Conservation (phyloP, 2,113 vertebrate species). For the Neofelis nebulosa region DNA sequence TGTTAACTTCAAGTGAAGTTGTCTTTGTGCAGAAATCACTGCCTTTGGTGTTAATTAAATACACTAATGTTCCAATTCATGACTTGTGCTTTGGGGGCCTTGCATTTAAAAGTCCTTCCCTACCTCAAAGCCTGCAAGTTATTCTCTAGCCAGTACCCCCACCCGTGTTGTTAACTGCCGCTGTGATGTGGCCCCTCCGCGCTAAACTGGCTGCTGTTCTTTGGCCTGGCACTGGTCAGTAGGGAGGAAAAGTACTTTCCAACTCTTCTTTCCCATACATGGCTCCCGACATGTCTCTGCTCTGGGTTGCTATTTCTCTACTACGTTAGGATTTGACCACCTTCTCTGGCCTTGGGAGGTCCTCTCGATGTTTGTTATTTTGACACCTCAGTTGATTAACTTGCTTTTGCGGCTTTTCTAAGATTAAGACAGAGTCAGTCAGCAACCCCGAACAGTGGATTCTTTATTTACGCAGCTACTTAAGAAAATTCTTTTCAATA, state of each 20-base stretch:
- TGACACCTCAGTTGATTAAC: background rate
- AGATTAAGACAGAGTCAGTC: conserved; percentile 16
- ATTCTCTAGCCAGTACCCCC: background rate
- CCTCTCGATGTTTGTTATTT: conserved; percentile 19
- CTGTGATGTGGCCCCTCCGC: background rate
- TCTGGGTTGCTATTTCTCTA: background rate
- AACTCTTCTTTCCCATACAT: background rate
- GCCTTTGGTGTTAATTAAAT: background rate
- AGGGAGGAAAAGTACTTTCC: background rate
- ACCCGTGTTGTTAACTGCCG: background rate
- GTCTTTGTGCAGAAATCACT: conserved; percentile 30
- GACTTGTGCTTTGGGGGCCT: background rate
- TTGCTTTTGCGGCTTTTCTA: conserved; percentile 43
- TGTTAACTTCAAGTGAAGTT: background rate
- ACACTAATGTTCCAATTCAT: background rate
- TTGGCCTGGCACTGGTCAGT: background rate
- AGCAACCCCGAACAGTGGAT: background rate
- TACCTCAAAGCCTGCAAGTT: background rate
- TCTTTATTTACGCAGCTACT: background rate
- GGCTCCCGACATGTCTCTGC: background rate
- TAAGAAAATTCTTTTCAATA: no score
- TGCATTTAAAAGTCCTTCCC: background rate
- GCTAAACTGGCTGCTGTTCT: background rate
- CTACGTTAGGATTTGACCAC: background rate
- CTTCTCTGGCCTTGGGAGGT: background rate